Conservation (phyloP, 2,113 vertebrate species). For the Motacilla alba region DNA sequence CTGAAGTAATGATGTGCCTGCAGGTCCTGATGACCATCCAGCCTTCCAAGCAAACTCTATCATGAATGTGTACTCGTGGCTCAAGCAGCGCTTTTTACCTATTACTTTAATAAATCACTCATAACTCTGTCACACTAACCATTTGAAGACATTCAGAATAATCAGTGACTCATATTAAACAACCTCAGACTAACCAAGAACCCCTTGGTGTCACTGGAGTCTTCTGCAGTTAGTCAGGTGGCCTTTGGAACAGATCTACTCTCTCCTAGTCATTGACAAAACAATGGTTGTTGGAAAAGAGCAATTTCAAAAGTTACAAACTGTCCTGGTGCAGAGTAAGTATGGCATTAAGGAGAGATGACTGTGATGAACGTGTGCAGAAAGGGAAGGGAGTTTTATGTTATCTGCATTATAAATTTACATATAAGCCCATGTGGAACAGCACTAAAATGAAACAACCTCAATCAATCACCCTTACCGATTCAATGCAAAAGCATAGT, state of each 20-base stretch:
- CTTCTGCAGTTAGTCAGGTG: background rate
- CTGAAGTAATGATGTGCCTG: background rate
- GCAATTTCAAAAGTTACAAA: background rate
- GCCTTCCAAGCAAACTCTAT: background rate
- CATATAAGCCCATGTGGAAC: background rate
- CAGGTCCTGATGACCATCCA: background rate
- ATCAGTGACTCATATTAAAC: background rate
- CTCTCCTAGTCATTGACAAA: background rate
- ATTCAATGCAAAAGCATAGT: conserved; percentile 94
- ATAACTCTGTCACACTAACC: background rate
- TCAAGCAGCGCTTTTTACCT: background rate
- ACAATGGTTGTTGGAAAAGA: background rate
- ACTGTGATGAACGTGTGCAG: background rate
- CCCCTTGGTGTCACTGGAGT: background rate
- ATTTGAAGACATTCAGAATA: background rate
- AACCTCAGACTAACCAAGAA: background rate
- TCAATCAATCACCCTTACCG: conserved; percentile 74
- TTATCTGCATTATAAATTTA: background rate
- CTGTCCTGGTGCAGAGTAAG: background rate
- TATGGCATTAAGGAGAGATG: background rate
- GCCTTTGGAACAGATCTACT: background rate
- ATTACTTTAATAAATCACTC: background rate
- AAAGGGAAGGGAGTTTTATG: background rate
- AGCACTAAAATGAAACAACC: background rate
- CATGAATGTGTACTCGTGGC: background rate